Conservation (phyloP, 2,797 vertebrate species). For the Hypotaenidia okinawae region DNA sequence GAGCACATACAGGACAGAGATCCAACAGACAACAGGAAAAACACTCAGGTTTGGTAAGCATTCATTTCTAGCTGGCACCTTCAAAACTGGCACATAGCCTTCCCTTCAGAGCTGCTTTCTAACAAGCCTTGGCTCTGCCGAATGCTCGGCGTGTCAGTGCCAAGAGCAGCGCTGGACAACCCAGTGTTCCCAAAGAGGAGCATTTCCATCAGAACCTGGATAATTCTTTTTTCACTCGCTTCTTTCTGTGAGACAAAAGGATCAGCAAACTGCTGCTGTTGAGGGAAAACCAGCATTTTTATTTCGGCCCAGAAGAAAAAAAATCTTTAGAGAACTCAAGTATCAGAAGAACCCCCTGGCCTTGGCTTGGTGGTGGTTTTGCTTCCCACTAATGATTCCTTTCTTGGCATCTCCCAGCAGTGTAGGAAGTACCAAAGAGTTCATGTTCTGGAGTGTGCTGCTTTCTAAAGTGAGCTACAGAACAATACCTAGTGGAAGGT, state of each 20-base stretch:
- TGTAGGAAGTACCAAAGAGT: background rate
- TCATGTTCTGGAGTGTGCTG: rapidly evolving
- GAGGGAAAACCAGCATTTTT: background rate
- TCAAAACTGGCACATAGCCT: background rate
- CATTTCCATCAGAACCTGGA: background rate
- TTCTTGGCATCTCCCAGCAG: background rate
- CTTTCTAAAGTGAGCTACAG: background rate
- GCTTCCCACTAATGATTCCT: background rate
- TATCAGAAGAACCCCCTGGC: background rate
- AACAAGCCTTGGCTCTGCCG: background rate
- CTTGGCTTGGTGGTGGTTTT: background rate
- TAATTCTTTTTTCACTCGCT: background rate
- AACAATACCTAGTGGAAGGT: background rate
- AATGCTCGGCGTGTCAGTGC: background rate
- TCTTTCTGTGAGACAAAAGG: background rate
- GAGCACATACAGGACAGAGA: no score
- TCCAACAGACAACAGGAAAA: background rate
- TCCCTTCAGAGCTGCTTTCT: background rate
- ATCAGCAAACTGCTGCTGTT: background rate
- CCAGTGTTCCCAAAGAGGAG: background rate
- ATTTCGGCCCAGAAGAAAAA: background rate
- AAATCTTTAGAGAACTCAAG: background rate
- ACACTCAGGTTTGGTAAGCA: background rate
- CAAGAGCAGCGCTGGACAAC: background rate
- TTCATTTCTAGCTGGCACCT: background rate